Percentiles rank a stretch among this genome's conserved stretches.
Evolutionary conservation across 1,140 invertebrate genomes (phyloP).

Genomic region (Sitobion miscanthi): DNA sequence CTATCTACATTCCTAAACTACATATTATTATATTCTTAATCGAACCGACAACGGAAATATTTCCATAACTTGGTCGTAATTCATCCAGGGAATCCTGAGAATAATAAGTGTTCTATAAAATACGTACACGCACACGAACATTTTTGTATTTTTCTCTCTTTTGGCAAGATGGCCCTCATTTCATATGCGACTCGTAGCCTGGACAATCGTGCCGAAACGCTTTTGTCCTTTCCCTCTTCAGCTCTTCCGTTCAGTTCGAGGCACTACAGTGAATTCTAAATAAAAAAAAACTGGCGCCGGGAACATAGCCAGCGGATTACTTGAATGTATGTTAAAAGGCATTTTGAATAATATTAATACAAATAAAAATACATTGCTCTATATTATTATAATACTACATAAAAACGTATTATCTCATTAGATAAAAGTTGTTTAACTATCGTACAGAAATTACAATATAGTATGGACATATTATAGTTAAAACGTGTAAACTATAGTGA

Average conservation of each 20-base stretch:
- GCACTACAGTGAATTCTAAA: conserved; percentile 40
- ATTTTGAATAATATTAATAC: conserved; percentile 24
- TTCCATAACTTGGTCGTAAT: conserved; percentile 50
- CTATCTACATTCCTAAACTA: neutral
- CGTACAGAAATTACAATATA: neutral
- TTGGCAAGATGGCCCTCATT: conserved; percentile 47
- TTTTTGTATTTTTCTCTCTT: conserved; percentile 40
- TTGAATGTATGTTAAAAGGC: neutral
- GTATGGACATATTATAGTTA: neutral
- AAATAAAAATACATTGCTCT: neutral
- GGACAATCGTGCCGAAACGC: conserved; percentile 36
- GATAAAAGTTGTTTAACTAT: neutral
- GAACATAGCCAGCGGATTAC: conserved; percentile 6
- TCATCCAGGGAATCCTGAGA: conserved; percentile 45
- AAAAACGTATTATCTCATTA: neutral
- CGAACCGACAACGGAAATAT: conserved; percentile 39
- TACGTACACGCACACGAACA: conserved; percentile 3
- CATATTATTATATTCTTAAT: conserved; percentile 13
- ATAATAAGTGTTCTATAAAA: conserved; percentile 54
- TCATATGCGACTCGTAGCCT: conserved; percentile 39
- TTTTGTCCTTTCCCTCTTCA: conserved; percentile 28
- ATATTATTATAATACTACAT: neutral
- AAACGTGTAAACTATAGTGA: neutral
- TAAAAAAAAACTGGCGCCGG: conserved; percentile 28
- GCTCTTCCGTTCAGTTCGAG: neutral